Conservation (phyloP, 1,140 invertebrate species). For the Trichoplusia ni region DNA sequence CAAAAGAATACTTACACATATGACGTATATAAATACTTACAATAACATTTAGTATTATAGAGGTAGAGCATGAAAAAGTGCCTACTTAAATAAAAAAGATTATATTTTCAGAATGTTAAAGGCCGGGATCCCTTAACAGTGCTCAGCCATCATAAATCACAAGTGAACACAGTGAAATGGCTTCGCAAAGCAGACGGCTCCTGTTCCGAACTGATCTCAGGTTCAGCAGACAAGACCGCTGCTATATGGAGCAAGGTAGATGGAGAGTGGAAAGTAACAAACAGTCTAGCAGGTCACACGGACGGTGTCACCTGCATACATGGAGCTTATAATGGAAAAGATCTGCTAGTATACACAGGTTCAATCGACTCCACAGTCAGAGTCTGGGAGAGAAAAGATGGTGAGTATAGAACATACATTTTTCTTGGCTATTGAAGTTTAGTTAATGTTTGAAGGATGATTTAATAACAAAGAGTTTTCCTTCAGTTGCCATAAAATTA, state of each 20-base stretch:
- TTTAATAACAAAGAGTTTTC: no score
- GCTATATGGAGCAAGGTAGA: conserved; percentile 86
- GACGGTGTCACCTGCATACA: conserved; percentile 84
- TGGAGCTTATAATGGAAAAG: conserved; percentile 77
- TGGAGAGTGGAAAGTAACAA: conserved; percentile 64
- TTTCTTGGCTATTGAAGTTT: no score
- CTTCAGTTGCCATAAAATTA: no score
- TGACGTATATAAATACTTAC: no score
- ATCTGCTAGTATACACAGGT: conserved; percentile 83
- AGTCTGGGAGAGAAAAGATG: conserved; percentile 83
- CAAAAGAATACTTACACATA: no score
- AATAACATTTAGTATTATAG: neutral
- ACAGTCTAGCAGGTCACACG: conserved; percentile 80
- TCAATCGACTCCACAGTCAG: conserved; percentile 85
- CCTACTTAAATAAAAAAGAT: neutral
- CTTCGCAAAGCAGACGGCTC: conserved; percentile 74
- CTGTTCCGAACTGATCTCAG: conserved; percentile 86
- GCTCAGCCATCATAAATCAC: conserved; percentile 57
- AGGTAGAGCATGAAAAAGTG: neutral
- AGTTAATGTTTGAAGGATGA: no score
- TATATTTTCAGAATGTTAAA: conserved; percentile 55
- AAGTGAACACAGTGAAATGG: conserved; percentile 91
- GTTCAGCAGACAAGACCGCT: conserved; percentile 87
- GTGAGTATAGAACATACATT: conserved; percentile 49
- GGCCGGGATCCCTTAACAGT: conserved; percentile 59